Evolutionary conservation across 2,888 invertebrate species (phyloP).

Genomic region (Orchestes rusci): DNA sequence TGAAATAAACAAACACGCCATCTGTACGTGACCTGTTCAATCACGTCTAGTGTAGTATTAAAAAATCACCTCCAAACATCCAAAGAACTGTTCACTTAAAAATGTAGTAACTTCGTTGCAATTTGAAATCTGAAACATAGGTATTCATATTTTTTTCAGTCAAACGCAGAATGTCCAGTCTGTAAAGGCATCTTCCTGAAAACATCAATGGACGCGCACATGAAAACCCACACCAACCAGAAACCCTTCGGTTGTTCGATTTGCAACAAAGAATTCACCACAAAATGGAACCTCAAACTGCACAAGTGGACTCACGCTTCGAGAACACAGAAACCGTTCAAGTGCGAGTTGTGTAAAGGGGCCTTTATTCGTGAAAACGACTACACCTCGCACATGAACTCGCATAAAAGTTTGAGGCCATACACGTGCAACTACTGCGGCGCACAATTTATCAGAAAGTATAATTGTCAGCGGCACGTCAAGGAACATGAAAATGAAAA

Average conservation of each 20-base stretch:
- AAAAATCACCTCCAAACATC: too few species aligned
- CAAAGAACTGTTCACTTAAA: too few species aligned
- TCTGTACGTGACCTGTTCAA: too few species aligned
- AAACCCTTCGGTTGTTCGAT: slow-evolving; percentile 73
- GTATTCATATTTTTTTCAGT: too few species aligned
- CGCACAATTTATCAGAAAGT: slow-evolving; percentile 80
- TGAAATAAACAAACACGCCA: too few species aligned
- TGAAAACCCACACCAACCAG: slow-evolving; percentile 70
- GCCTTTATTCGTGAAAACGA: slow-evolving; percentile 78
- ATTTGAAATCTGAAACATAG: too few species aligned
- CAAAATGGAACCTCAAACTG: slow-evolving; percentile 84
- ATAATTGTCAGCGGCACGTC: slow-evolving; percentile 80
- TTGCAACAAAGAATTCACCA: slow-evolving; percentile 79
- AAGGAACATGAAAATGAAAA: slow-evolving; percentile 77
- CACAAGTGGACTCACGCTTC: slow-evolving; percentile 86
- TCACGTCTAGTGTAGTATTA: too few species aligned
- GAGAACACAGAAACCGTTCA: slow-evolving; percentile 75
- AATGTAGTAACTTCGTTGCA: too few species aligned
- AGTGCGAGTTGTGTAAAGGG: slow-evolving; percentile 75
- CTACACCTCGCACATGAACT: slow-evolving; percentile 76
- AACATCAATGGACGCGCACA: slow-evolving; percentile 71
- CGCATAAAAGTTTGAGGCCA: slow-evolving; percentile 75
- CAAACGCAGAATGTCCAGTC: slow-evolving; percentile 71
- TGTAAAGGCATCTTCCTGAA: slow-evolving; percentile 70
- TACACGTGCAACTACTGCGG: slow-evolving; percentile 88